These are phyloP conservation scores for Psittacula echo DNA, from an alignment of 2,797 vertebrate species.

Conservation along the genomic window DNA sequence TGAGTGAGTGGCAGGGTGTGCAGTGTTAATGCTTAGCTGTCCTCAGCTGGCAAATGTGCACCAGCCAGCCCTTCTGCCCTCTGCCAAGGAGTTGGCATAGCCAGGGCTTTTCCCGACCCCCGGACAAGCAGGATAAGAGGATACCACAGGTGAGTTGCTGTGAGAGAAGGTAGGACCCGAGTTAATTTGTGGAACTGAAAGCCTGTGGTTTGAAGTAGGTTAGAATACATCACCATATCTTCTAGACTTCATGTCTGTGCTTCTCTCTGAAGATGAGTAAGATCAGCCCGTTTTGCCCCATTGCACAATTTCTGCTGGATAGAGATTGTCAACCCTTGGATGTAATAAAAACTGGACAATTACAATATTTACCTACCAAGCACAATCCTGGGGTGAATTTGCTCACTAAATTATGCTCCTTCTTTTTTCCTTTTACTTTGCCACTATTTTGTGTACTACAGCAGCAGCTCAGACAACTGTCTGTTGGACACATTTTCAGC, in stretches of 20 bases:
- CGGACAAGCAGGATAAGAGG: background rate
- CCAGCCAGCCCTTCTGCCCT: background rate
- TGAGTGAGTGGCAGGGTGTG: background rate
- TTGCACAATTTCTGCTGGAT: background rate
- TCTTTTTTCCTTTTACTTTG: background rate
- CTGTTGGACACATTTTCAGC: background rate
- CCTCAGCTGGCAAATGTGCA: background rate
- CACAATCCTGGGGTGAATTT: background rate
- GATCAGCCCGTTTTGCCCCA: background rate
- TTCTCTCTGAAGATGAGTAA: background rate
- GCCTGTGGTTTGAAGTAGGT: background rate
- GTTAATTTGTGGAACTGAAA: background rate
- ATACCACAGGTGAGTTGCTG: background rate
- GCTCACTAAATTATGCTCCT: background rate
- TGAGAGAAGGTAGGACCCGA: background rate
- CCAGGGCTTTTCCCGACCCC: background rate
- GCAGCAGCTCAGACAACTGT: background rate
- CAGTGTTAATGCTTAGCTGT: background rate
- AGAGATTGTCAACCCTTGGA: background rate
- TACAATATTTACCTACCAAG: background rate
- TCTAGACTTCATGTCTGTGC: background rate
- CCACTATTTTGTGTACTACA: background rate
- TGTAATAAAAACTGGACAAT: background rate
- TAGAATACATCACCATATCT: background rate
- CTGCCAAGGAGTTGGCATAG: accelerated